Base-by-base conservation (phyloP, 2,113 vertebrate species). In the Junco hyemalis region DNA sequence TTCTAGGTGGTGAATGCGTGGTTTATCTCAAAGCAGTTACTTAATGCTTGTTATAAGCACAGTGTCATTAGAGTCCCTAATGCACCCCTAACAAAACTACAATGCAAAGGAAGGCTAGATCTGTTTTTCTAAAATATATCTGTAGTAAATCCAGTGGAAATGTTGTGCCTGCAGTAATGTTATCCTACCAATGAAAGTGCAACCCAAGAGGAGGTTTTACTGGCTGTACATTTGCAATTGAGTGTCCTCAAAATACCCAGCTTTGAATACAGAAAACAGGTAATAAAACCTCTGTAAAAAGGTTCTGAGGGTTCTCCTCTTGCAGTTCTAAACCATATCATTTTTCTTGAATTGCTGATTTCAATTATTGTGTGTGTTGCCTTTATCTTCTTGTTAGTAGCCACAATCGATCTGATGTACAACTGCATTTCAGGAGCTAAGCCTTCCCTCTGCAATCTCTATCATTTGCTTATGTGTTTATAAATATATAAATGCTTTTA, bases 331-430 rank as follows among this genome's bases (percentile, higher is more conserved):
- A 81, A 60, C 3, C 3, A 18, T 5, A 16, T 5, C 0, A 1
- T 35, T 50, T 74, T 71, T 36, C n/a, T 64, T 61, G 8, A 57
- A 21, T 70, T 83, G 3, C 3, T 70, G 8, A 60, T 66, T 73
- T 66, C 22, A 51, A 2, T 38, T 50, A 47, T 14, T 51, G 1
- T 1, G 9, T 54, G 2, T 3, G 12, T 2, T 50, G 15, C 6
- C 57, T 56, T 56, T 51, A 71, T 14, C 4, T 90, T 48, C 40
- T 48, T 10, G 0, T 64, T 40, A 29, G 18, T 8, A 71, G 5
- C 22, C 40, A 40, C 0, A 1, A 8, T 60, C 44, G 18, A 19
- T 8, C 12, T 31, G 50, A 45, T 2, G 3, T 12, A 22, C 18
- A 23, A 26, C 3, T 72, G 6, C 14, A 31, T 89, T 76, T 82